A percentile compares a stretch with the other conserved stretches of the same genome.
Evolutionary conservation across 2,797 vertebrate genomes (phyloP).

Genomic region (Scyliorhinus canicula): DNA sequence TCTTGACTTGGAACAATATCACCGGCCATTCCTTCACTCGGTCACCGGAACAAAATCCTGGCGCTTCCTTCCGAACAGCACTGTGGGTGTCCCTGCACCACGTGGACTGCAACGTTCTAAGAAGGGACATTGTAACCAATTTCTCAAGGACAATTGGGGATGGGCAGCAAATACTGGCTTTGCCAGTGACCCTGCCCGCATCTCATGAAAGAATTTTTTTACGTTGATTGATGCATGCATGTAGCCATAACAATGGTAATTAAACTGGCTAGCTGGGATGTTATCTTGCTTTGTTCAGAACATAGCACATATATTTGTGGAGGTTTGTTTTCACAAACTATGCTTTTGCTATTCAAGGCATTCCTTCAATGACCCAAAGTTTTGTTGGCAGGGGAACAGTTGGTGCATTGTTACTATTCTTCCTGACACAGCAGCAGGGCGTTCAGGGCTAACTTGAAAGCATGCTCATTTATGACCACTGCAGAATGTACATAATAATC

Average conservation of each 20-base stretch:
- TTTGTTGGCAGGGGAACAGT: neutral
- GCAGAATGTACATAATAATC: neutral
- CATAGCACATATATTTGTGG: neutral
- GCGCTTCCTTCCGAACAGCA: neutral
- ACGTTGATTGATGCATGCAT: no score
- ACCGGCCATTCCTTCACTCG: neutral
- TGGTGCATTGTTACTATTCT: neutral
- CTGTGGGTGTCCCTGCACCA: neutral
- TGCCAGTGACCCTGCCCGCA: no score
- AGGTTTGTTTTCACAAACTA: neutral
- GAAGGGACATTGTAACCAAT: neutral
- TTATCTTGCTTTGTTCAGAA: neutral
- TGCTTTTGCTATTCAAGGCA: neutral
- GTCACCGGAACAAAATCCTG: no score
- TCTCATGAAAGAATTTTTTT: neutral
- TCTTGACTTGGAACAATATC: neutral
- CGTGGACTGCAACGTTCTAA: neutral
- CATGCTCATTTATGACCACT: neutral
- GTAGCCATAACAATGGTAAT: neutral
- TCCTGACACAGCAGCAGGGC: neutral
- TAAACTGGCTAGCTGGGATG: neutral
- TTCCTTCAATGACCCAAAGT: neutral
- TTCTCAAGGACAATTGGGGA: neutral
- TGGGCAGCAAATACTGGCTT: neutral
- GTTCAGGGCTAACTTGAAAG: neutral